A percentile compares a stretch with the other conserved stretches of the same genome.
Evolutionary conservation across 1,140 invertebrate species (phyloP).

Genomic region (Phenacoccus solenopsis): DNA sequence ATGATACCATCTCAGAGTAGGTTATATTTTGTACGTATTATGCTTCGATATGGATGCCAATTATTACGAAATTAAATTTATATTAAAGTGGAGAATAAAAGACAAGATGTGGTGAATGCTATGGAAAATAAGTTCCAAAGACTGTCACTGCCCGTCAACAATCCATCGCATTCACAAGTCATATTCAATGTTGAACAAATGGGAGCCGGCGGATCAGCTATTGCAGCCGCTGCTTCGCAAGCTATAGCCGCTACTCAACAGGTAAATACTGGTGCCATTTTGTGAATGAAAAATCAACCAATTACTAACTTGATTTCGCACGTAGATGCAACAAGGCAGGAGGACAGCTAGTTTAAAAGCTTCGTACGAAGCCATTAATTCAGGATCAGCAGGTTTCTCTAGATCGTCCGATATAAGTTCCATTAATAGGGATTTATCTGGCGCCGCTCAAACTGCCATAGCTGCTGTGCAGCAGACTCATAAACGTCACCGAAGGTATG

Average conservation of each 20-base stretch:
- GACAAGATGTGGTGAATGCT: not conserved
- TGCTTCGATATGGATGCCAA: not conserved
- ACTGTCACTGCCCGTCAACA: not conserved
- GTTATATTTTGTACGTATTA: not conserved
- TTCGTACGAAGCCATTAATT: constrained; percentile 73
- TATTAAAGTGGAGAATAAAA: not conserved
- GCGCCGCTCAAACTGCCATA: constrained; percentile 63
- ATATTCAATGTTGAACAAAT: constrained; percentile 20
- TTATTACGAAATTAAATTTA: not conserved
- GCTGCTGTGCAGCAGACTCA: constrained; percentile 54
- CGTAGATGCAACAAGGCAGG: constrained; percentile 82
- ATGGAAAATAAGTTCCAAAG: not conserved
- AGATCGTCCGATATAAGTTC: constrained; percentile 40
- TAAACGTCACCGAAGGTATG: constrained; percentile 46
- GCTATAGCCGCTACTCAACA: constrained; percentile 93
- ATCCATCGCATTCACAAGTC: not conserved
- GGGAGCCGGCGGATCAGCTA: constrained; percentile 68
- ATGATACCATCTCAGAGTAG: not conserved
- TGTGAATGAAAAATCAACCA: not conserved
- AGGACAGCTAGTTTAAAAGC: constrained; percentile 89
- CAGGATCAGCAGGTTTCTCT: constrained; percentile 21
- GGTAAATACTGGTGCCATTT: constrained; percentile 33
- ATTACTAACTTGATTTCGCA: constrained; percentile 24
- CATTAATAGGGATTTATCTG: constrained; percentile 54
- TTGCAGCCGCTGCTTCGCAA: constrained; percentile 88